Evolutionary conservation across 2,797 vertebrate genomes (phyloP).

Genomic region (Myoxocephalus aenaeus): DNA sequence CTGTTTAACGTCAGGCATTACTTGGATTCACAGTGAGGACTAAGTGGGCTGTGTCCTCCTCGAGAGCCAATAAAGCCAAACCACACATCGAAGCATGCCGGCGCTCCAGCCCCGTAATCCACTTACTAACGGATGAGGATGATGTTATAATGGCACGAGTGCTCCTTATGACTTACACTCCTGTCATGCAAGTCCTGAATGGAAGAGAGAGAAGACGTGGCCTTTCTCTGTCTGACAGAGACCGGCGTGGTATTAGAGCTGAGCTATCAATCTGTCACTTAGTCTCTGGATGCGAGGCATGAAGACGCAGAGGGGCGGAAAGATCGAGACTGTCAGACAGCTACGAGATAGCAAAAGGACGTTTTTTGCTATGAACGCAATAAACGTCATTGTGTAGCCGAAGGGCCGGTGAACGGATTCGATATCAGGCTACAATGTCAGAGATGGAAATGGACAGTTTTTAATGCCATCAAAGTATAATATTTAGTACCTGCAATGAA

Average conservation of each 20-base stretch:
- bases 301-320: constrained; percentile 53
- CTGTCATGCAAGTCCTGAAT: constrained; percentile 69
- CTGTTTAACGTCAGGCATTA: constrained; percentile 77
- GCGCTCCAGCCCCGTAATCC: constrained; percentile 76
- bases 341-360: constrained; percentile 59
- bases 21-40: constrained; percentile 76
- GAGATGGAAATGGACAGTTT: constrained; percentile 26
- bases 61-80: constrained; percentile 81
- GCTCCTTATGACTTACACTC: constrained; percentile 72
- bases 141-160: constrained; percentile 77
- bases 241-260: constrained; percentile 61
- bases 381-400: constrained; percentile 37
- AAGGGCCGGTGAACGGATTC: constrained; percentile 42
- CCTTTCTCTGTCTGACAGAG: constrained; percentile 68
- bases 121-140: constrained; percentile 81
- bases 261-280: constrained; percentile 78
- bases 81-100: constrained; percentile 79
- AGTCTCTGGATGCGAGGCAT: constrained; percentile 62
- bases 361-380: constrained; percentile 52
- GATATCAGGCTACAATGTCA: constrained; percentile 24
- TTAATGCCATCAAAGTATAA: constrained; percentile 9
- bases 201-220: constrained; percentile 64
- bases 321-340: constrained; percentile 59
- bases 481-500: constrained; percentile 15
- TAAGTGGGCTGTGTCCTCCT: constrained; percentile 80